Evolutionary conservation across 2,113 vertebrate genomes (phyloP).

Genomic region (Alaudala cheleensis): DNA sequence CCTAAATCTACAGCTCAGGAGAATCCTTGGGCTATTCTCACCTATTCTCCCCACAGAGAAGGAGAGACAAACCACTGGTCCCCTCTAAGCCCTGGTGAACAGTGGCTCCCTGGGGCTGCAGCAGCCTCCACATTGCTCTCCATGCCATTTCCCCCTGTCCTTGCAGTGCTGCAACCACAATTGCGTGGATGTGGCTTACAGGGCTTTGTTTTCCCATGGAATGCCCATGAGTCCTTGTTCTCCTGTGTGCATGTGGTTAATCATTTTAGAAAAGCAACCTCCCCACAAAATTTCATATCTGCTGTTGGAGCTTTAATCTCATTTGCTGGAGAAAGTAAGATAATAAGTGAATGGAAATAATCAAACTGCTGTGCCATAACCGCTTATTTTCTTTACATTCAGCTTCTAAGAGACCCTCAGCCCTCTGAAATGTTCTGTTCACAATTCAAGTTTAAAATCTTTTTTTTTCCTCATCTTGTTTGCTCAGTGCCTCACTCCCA

Average conservation of each 20-base stretch:
- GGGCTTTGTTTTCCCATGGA: not conserved
- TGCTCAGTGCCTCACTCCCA: slow-evolving; percentile 7
- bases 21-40: not conserved
- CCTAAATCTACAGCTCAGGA: rapidly evolving
- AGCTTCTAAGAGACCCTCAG: not conserved
- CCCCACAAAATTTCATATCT: not conserved
- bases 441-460: not conserved
- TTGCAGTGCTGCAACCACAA: rapidly evolving
- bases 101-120: not conserved
- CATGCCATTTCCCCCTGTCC: not conserved
- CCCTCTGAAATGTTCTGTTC: not conserved
- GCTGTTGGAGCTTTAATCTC: slow-evolving; percentile 8
- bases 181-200: rapidly evolving
- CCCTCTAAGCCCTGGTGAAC: not conserved
- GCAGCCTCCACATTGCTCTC: not conserved
- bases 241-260: not conserved
- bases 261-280: not conserved
- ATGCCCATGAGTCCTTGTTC: not conserved
- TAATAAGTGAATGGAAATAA: slow-evolving; percentile 31
- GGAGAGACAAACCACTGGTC: not conserved
- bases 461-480: not conserved
- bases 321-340: not conserved
- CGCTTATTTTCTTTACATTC: not conserved
- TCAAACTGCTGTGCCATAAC: not conserved
- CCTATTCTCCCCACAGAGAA: too few relatives aligned